These are phyloP conservation scores for Hypercompe scribonia DNA, from an alignment of 2,888 invertebrate genomes.

Conservation along the genomic window DNA sequence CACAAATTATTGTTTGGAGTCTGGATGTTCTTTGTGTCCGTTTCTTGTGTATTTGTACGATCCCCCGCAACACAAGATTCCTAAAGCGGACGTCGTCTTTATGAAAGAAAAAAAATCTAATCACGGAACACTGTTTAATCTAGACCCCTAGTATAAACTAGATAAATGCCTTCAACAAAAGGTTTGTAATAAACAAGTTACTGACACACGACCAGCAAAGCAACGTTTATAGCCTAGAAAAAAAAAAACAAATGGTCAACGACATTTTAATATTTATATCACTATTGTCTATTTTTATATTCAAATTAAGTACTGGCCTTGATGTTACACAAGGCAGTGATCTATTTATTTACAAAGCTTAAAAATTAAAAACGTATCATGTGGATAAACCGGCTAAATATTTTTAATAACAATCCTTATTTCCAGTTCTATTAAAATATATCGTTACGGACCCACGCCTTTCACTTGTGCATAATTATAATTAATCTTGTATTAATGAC, in stretches of 20 bases:
- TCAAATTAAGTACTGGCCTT: neutral
- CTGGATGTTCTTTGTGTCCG: too few relatives aligned
- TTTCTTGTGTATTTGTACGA: too few relatives aligned
- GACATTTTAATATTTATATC: neutral
- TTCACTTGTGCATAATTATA: slow-evolving; percentile 20
- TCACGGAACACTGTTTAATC: too few relatives aligned
- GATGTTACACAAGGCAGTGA: neutral
- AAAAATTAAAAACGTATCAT: neutral
- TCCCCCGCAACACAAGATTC: too few relatives aligned
- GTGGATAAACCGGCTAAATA: neutral
- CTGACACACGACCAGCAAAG: too few relatives aligned
- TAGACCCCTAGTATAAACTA: too few relatives aligned
- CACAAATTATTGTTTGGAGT: too few relatives aligned
- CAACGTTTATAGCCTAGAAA: neutral
- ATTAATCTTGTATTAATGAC: slow-evolving; percentile 29
- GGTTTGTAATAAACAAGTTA: too few relatives aligned
- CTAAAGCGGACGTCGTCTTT: too few relatives aligned
- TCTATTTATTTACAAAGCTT: neutral
- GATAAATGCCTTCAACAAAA: too few relatives aligned
- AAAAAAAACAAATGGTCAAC: neutral
- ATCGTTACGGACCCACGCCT: slow-evolving; percentile 13
- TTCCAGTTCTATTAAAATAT: slow-evolving; percentile 7
- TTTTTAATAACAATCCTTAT: slow-evolving; percentile 11
- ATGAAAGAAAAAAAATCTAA: too few relatives aligned
- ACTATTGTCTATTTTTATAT: neutral